Conservation (phyloP, 2,113 vertebrate genomes). For the Oncorhynchus clarkii region DNA sequence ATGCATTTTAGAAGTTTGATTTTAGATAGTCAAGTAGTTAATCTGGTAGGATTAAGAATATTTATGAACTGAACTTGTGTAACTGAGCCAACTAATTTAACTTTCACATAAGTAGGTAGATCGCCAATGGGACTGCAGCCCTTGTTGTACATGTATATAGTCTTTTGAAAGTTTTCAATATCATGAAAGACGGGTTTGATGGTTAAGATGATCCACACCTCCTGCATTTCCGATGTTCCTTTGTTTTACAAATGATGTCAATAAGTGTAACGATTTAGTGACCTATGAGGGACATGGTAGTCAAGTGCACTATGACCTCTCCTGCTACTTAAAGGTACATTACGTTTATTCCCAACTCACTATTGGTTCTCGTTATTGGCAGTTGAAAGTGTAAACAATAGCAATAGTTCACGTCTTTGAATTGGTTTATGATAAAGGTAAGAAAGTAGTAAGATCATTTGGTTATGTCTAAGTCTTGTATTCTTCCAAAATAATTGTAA, state of each 20-base stretch:
- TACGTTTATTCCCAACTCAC: not conserved
- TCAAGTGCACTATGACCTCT: not conserved
- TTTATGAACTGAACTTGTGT: conserved; percentile 57
- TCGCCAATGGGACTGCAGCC: conserved; percentile 65
- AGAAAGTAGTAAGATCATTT: too few species aligned
- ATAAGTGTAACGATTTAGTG: not conserved
- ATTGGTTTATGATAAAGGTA: too few species aligned
- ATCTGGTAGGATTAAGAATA: conserved; percentile 48
- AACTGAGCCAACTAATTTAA: conserved; percentile 70
- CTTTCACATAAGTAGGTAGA: conserved; percentile 17
- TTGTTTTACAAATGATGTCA: not conserved
- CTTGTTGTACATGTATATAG: conserved; percentile 63
- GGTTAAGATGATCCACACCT: conserved; percentile 17
- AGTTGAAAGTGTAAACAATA: not conserved
- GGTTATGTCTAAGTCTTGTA: too few species aligned
- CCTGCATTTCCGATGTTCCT: not conserved
- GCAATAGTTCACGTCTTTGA: too few species aligned
- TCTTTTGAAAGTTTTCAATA: conserved; percentile 26
- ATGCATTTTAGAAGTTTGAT: conserved; percentile 23
- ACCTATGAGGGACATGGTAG: not conserved
- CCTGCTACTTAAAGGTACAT: not conserved
- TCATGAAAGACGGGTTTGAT: conserved; percentile 19
- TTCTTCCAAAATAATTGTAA: too few species aligned
- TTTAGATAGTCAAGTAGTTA: conserved; percentile 41
- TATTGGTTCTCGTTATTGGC: not conserved